A percentile compares a stretch with the other conserved stretches of the same genome.
Evolutionary conservation across 1,140 invertebrate species (phyloP).

Genomic region (Drosophila varians): DNA sequence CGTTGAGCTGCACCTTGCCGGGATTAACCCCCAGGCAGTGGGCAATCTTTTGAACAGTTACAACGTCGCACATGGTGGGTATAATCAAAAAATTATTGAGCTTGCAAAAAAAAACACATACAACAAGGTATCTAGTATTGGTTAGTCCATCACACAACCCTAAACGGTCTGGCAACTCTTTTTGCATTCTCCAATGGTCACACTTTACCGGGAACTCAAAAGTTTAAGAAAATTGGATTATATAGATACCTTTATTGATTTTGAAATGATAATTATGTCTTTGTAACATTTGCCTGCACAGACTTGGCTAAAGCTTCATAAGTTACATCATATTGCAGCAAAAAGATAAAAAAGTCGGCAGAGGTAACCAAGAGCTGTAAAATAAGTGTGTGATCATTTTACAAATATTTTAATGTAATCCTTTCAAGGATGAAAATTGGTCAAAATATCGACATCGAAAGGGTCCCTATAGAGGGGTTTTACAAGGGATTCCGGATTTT

Average conservation of each 20-base stretch:
- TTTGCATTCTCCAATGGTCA: neutral
- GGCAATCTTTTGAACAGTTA: slow-evolving; percentile 74
- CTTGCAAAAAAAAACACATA: slow-evolving; percentile 27
- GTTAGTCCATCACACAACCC: neutral
- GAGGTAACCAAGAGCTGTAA: slow-evolving; percentile 60
- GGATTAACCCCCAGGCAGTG: slow-evolving; percentile 64
- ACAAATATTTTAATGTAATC: neutral
- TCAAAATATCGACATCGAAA: neutral
- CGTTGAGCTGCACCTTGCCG: slow-evolving; percentile 67
- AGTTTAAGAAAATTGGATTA: neutral
- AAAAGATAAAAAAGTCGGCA: slow-evolving; percentile 68
- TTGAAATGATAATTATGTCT: neutral
- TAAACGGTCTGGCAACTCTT: neutral
- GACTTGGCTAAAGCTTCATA: slow-evolving; percentile 59
- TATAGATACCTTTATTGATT: neutral
- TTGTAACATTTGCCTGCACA: slow-evolving; percentile 19
- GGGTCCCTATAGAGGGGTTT: no score
- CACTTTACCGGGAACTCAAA: neutral
- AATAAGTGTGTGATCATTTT: neutral
- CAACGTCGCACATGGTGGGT: slow-evolving; percentile 76
- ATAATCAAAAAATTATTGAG: slow-evolving; percentile 5
- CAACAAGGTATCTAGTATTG: slow-evolving; percentile 4
- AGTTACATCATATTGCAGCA: slow-evolving; percentile 75
- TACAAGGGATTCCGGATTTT: no score
- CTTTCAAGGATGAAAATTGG: neutral